Base-by-base conservation (phyloP, 2,888 invertebrate species). In the Tetranychus truncatus region DNA sequence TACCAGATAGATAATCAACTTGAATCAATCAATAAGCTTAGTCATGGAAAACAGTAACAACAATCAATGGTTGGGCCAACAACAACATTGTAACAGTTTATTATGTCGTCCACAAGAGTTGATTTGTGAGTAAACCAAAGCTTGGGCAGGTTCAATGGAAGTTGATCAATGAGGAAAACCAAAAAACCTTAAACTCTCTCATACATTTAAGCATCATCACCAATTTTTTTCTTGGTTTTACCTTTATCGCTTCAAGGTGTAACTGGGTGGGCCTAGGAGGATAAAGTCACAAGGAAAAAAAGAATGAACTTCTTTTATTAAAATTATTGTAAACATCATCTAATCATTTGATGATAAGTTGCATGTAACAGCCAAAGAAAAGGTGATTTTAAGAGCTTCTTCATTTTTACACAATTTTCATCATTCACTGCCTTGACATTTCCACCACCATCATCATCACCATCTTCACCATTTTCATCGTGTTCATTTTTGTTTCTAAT, bases 401-500 rank as follows among this genome's bases (percentile, higher is more conserved):
- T 34, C 34, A 34, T 34, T 34, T 34, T 69, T 21, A 6, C 20
- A 6, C 69, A 20, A 18, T 69, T 21, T 69, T 11, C 34, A 20
- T 69, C 69, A 11, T 69, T 18, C 21, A 24, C 21, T 69, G 18
- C 69, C 21, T 69, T 24, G 34, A 24, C 69, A 20, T 69, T 69
- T 69, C 20, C 34, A 21, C 20, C 20, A 20, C 8, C 69, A 69
- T 69, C 69, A 8, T 66, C 20, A 66, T 20, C 20, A 66, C 20
- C 66, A 66, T 66, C 66, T 20, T 66, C 66, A 66, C n/a, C 66
- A 66, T 18, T 20, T 20, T n/a, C 66, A 66, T 66, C 66, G 18
- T 20, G 11, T 18, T 20, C 66, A 24, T 11, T 9, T 24, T 69
- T 24, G 34, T 5, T 20, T 69, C 34, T 69, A 1, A 18, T 24